phyloP scores from a whole-genome alignment of 1,140 invertebrate species.

The Heliothis subflexa region DNA sequence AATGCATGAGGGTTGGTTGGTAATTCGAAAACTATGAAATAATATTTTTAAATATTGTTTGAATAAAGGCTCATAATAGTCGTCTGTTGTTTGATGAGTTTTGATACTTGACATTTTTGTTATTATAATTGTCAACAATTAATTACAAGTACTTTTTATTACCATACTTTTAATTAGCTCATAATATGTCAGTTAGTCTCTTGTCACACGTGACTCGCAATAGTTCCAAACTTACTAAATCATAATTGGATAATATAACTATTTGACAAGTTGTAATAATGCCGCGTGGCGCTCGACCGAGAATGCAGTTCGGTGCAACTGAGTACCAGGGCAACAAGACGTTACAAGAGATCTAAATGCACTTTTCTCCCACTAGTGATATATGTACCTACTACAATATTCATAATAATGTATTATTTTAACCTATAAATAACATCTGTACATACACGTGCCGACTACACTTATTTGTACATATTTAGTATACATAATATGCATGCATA shows the following conservation, averaged over 20 bases:
- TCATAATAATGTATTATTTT: background rate
- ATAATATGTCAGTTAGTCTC: too few relatives aligned
- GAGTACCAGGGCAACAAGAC: constrained; percentile 70
- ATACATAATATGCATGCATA: too few relatives aligned
- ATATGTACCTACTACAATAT: constrained; percentile 12
- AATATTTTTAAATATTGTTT: too few relatives aligned
- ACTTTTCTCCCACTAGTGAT: constrained; percentile 45
- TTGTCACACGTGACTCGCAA: background rate
- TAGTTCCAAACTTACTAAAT: constrained; percentile 1
- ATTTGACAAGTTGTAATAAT: constrained; percentile 5
- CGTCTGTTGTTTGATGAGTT: too few relatives aligned
- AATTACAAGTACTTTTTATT: too few relatives aligned
- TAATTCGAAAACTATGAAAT: too few relatives aligned
- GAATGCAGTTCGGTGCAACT: constrained; percentile 74
- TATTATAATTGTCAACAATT: too few relatives aligned
- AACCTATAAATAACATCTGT: constrained; percentile 8
- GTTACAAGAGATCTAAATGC: constrained; percentile 57
- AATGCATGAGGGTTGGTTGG: background rate
- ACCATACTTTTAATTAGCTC: too few relatives aligned
- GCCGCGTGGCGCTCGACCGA: constrained; percentile 44
- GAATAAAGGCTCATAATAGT: too few relatives aligned
- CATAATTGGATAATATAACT: background rate
- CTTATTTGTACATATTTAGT: background rate
- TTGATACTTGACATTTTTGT: too few relatives aligned
- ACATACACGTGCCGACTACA: constrained; percentile 1